Evolutionary conservation across 2,888 invertebrate genomes (phyloP), one percentile per base, ranked within the genome.

Genomic region (Scaeva pyrastri): DNA sequence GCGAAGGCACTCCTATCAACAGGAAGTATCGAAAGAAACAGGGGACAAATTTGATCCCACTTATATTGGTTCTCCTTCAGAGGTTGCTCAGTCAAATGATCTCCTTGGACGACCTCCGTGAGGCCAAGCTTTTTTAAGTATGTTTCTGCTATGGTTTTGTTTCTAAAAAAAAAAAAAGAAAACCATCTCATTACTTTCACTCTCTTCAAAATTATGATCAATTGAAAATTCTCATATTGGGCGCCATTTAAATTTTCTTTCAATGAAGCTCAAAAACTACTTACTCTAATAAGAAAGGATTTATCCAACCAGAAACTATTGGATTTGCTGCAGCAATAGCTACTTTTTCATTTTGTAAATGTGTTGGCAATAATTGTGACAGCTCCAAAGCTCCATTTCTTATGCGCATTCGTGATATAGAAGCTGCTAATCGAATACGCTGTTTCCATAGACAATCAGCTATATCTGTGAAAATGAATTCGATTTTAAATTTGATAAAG

Each of bases 221-320:
- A 66, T 36, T 39, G 12, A 16, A 52, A 39, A 39, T 70, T n/a
- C 62, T 31, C 26, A 62, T 23, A 7, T 23, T 43, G 70, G 43
- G 41, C 66, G 66, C 66, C 66, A 66, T 6, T 66, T 64, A 48
- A n/a, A 26, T 26, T 23, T 12, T 8, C 1, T 6, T 48, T 39
- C 1, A 6, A 41, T 0, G 11, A 8, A 16, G 31, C n/a, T 21
- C 21, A 16, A 31, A 39, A 16, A 11, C 60, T 21, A 88, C 92
- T 88, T 91, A 95, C 96, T 94, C 94, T 4, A 95, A 93, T 91
- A 95, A 95, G 88, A 95, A 95, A 0, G 95, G 95, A 92, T 97
- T 97, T 12, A 97, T 95, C 97, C 97, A 97, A 87, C 96, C 97
- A 0, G 96, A 96, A 1, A 96, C 95, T 0, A 94, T 93, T 36